Evolutionary conservation across 2,797 vertebrate genomes (phyloP).

Genomic region (Glossophaga mutica): DNA sequence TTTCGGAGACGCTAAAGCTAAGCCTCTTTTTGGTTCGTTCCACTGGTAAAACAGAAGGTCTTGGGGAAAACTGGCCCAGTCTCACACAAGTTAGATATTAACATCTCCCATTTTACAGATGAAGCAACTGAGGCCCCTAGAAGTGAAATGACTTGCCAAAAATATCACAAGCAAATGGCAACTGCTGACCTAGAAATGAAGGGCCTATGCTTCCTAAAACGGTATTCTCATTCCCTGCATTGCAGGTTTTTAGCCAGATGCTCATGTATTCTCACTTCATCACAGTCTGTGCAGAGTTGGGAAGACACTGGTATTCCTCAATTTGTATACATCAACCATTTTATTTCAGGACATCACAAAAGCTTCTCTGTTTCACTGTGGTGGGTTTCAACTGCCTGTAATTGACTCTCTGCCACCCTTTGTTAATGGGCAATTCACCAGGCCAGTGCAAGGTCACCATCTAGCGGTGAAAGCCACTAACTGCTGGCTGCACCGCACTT

Average conservation of each 20-base stretch:
- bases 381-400: background rate
- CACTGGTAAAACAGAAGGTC: background rate
- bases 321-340: constrained; percentile 13
- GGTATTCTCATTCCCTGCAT: background rate
- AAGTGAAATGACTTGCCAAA: background rate
- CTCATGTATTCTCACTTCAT: background rate
- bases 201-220: background rate
- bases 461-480: constrained; percentile 27
- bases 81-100: background rate
- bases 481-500: background rate
- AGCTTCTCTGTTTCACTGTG: background rate
- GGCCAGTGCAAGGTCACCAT: constrained; percentile 58
- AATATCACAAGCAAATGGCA: background rate
- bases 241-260: background rate
- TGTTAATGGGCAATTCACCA: background rate
- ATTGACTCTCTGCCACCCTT: background rate
- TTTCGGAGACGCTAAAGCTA: background rate
- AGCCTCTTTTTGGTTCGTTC: background rate
- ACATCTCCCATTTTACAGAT: background rate
- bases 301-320: background rate
- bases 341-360: constrained; percentile 36
- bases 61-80: background rate
- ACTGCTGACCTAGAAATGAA: background rate
- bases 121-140: background rate
- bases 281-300: background rate